These are phyloP conservation scores for Brachionus plicatilis DNA, from an alignment of 1,140 invertebrate genomes.

Conservation along the genomic window DNA sequence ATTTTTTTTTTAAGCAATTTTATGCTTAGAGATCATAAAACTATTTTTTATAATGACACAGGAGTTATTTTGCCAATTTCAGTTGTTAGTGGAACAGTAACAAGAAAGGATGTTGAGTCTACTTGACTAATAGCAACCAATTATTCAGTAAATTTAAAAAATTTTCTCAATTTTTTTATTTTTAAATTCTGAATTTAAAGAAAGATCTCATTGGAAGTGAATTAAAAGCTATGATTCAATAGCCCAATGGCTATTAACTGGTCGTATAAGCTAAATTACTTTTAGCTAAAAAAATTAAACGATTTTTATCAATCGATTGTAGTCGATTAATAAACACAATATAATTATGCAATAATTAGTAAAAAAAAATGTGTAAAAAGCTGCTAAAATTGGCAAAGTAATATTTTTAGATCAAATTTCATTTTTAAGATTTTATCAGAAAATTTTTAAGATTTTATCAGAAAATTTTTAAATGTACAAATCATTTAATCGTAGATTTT, in stretches of 20 bases:
- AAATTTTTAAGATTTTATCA: no score
- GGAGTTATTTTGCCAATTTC: constrained; percentile 81
- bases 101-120: constrained; percentile 85
- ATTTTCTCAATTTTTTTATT: constrained; percentile 33
- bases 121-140: constrained; percentile 95
- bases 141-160: not conserved
- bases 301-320: no score
- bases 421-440: no score
- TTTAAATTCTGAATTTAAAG: constrained; percentile 43
- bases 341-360: no score
- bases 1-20: not conserved
- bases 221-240: constrained; percentile 85
- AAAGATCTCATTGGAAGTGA: constrained; percentile 84
- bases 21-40: constrained; percentile 31
- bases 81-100: constrained; percentile 75
- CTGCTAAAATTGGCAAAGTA: no score
- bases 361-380: no score
- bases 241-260: constrained; percentile 78
- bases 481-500: no score
- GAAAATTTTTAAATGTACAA: no score
- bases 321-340: no score
- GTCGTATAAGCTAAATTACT: no score
- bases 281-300: no score
- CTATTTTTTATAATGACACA: constrained; percentile 40
- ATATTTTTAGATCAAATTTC: no score